These are phyloP conservation scores for Volucella inflata DNA, from an alignment of 2,888 invertebrate genomes.

Conservation along the genomic window DNA sequence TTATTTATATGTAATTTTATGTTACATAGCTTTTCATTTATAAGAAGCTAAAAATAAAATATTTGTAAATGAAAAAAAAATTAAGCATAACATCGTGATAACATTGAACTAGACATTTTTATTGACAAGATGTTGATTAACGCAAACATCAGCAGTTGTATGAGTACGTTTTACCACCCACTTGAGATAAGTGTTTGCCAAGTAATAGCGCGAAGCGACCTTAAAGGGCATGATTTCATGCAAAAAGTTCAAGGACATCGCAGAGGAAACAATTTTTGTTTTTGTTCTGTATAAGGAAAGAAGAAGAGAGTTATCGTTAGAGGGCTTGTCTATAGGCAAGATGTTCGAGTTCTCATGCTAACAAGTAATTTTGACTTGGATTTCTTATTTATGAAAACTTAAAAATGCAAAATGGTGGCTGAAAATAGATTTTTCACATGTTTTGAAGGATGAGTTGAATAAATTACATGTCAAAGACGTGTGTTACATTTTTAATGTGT, in stretches of 20 bases:
- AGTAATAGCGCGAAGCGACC: background rate
- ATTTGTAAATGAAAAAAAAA: background rate
- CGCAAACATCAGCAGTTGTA: background rate
- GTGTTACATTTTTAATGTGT: constrained; percentile 26
- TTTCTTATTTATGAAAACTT: background rate
- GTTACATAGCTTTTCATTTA: constrained; percentile 9
- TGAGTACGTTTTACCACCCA: constrained; percentile 29
- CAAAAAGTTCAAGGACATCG: constrained; percentile 31
- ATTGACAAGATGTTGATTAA: constrained; percentile 27
- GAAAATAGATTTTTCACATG: constrained; percentile 14
- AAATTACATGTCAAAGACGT: background rate
- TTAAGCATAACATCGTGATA: background rate
- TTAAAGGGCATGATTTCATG: constrained; percentile 8
- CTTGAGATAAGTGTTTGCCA: background rate
- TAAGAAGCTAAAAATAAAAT: background rate
- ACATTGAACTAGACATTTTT: background rate
- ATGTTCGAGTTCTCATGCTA: background rate
- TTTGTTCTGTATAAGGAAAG: no score
- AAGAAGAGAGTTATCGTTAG: background rate
- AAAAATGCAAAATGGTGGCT: background rate
- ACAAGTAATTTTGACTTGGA: background rate
- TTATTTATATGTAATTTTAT: background rate
- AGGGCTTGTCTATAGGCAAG: background rate
- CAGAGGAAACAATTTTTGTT: background rate
- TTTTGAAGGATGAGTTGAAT: constrained; percentile 5